Evolutionary conservation across 2,888 invertebrate genomes (phyloP), one percentile per base, ranked within the genome.

Genomic region (Coelopa pilipes): DNA sequence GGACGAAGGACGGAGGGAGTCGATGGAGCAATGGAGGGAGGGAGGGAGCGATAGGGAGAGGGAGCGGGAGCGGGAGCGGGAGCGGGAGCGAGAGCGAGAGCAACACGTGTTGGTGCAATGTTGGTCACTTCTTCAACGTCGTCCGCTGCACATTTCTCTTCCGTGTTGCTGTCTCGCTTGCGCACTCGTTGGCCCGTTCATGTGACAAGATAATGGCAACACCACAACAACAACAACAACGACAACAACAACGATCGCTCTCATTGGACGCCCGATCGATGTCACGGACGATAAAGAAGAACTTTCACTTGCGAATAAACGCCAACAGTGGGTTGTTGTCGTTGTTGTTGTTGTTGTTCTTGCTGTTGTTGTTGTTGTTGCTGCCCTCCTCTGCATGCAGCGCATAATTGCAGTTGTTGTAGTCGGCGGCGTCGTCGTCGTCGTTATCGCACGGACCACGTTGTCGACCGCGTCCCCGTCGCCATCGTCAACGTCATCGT

Each of bases 261-360:
- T 24, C 55, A 45, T 68, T 68, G 7, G 34, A 50, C 74, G 69
- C 60, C 65, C 66, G 63, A 68, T 63, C 72, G 75, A 67, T 74
- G 75, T 75, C 74, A 75, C 59, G 73, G 71, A 74, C 74, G 71
- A 24, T 67, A 15, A 65, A 47, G 24, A 60, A 76, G 74, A 74
- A 74, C 74, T 74, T 76, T 76, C 74, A 76, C 74, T 74, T 76
- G 74, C 73, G 69, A 57, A 62, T 53, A 69, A 47, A 57, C 34
- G 47, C 49, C 60, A 66, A 57, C 55, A 62, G 21, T 60, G n/a
- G 17, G 65, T 70, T 57, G 47, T 62, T 45, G 21, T 15, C 50
- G 24, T 69, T 72, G 24, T 46, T 49, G 24, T 68, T 62, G 11
- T 47, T 10, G 15, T 55, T 65, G 49, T 5, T 59, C 47, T 67